Conservation (phyloP, 2,113 vertebrate genomes). For the Brevimyrus niger region DNA sequence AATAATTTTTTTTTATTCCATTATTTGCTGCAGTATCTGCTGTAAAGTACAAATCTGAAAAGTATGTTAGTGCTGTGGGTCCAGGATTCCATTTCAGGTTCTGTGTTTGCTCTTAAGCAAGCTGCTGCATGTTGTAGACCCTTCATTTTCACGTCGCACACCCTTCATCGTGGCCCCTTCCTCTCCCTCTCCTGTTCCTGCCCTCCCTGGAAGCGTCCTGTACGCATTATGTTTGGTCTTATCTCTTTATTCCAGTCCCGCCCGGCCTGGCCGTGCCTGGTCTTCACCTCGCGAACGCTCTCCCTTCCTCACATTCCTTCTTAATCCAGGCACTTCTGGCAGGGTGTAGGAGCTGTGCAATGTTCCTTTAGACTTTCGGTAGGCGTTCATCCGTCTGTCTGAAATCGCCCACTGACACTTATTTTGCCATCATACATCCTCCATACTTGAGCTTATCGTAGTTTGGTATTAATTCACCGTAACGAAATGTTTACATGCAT, state of each 20-base stretch:
- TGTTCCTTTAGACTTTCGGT: not conserved
- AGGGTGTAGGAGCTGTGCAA: not conserved
- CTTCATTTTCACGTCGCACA: not conserved
- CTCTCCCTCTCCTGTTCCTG: not conserved
- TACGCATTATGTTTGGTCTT: not conserved
- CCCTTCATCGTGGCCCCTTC: not conserved
- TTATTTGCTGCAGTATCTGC: not conserved
- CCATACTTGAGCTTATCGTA: not conserved
- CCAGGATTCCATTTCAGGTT: not conserved
- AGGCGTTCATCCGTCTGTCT: not conserved
- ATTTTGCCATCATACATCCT: not conserved
- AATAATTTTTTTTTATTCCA: conserved; percentile 3
- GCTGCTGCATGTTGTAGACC: not conserved
- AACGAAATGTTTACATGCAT: conserved; percentile 2
- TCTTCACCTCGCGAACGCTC: not conserved
- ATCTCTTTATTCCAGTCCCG: not conserved
- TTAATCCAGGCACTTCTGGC: not conserved
- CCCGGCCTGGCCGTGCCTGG: not conserved
- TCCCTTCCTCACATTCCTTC: not conserved
- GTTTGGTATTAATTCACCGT: not conserved
- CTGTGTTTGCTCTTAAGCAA: not conserved
- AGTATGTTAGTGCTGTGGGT: not conserved
- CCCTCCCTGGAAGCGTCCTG: not conserved
- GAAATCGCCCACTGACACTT: not conserved
- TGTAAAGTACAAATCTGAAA: no score